Base-by-base conservation (phyloP, 2,113 vertebrate genomes). In the Cacatua alba region DNA sequence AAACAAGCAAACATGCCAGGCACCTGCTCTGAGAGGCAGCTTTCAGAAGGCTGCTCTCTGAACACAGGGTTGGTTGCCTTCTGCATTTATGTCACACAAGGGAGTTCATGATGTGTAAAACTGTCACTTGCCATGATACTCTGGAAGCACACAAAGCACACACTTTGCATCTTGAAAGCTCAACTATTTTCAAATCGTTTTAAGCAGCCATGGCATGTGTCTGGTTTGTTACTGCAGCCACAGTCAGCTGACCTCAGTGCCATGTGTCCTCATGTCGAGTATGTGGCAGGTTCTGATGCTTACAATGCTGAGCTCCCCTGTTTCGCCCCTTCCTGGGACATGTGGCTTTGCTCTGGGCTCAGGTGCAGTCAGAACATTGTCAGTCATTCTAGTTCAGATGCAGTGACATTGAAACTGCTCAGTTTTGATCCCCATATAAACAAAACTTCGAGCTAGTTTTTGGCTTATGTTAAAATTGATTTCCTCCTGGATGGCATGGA, bases 401-500 rank as follows among this genome's bases (percentile, higher is more conserved):
- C 77, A 81, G 35, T 48, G 76, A 44, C 17, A 28, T 15, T 46
- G 53, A 39, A 87, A 48, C 77, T 5, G 1, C 57, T 85, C 21
- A 0, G 20, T 82, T 76, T 77, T 0, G 0, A 21, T 88, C 64
- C 41, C 24, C 15, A 52, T 46, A 52, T 65, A 8, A 65, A 62
- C 44, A 88, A 39, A 92, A 65, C 19, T 2, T 7, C 53, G 46
- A 86, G 41, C 14, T 65, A 17, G 8, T 65, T 86, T 74, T 52
- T 41, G 29, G 11, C 14, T 86, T 3, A 7, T 46, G 9, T 86
- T 90, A 39, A 46, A 69, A 60, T 52, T 44, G 0, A 65, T 92
- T 91, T 91, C 17, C 39, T 72, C 0, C 7, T 88, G 63, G 39
- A 41, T 41, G 14, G 16, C 26, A 16, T 39, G 25, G 4, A 16